These are phyloP conservation scores for Podotricha telesiphe DNA, from an alignment of 2,888 invertebrate species.

Conservation along the genomic window DNA sequence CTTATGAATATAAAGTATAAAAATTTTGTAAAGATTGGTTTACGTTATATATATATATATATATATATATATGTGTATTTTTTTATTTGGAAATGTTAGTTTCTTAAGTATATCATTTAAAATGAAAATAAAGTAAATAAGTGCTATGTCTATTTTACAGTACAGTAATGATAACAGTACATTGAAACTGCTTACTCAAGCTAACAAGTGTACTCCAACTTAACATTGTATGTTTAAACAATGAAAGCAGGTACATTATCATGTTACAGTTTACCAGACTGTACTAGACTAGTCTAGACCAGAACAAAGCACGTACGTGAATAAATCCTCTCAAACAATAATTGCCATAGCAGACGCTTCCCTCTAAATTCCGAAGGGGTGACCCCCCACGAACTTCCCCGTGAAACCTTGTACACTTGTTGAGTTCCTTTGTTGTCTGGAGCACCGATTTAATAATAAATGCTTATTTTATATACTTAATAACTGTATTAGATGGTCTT, in stretches of 20 bases:
- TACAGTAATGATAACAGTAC: no score
- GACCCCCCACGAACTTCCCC: conserved; percentile 41
- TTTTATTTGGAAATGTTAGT: no score
- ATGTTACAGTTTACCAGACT: conserved; percentile 20
- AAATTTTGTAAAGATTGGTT: no score
- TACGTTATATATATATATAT: no score
- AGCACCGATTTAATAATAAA: conserved; percentile 23
- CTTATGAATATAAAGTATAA: no score
- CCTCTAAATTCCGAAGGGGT: conserved; percentile 35
- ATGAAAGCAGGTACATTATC: conserved; percentile 25
- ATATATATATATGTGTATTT: no score
- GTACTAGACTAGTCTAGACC: conserved; percentile 22
- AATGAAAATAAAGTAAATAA: no score
- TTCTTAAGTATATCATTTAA: no score
- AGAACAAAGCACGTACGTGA: conserved; percentile 16
- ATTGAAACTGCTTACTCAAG: not conserved
- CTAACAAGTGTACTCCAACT: conserved; percentile 10
- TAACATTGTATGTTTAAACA: conserved; percentile 20
- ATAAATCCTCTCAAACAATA: conserved; percentile 38
- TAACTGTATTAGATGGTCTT: not conserved
- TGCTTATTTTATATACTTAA: conserved; percentile 1
- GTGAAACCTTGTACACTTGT: conserved; percentile 47
- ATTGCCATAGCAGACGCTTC: conserved; percentile 39
- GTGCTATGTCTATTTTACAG: not conserved
- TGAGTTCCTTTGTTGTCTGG: conserved; percentile 54